Evolutionary conservation across 1,140 invertebrate species (phyloP).

Genomic region (Vanessa atalanta): DNA sequence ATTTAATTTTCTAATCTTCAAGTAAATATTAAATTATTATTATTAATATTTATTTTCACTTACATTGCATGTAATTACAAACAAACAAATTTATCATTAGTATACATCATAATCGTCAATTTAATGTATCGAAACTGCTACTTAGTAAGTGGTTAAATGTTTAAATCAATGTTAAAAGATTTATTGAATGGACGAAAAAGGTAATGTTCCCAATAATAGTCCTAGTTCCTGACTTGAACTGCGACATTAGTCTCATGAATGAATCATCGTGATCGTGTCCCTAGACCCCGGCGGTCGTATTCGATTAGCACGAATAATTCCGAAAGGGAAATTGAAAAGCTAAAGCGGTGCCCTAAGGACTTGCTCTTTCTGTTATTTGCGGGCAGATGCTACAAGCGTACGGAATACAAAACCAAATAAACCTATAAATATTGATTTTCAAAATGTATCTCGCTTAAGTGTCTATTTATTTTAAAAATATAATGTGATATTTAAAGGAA

Average conservation of each 20-base stretch:
- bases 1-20: no score
- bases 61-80: no score
- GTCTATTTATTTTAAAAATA: slow-evolving; percentile 1
- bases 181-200: slow-evolving; percentile 29
- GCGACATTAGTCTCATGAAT: slow-evolving; percentile 76
- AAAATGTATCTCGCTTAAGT: slow-evolving; percentile 3
- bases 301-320: slow-evolving; percentile 80
- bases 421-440: slow-evolving; percentile 46
- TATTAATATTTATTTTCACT: no score
- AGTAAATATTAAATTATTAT: no score
- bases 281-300: slow-evolving; percentile 67
- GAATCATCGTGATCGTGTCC: slow-evolving; percentile 72
- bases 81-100: no score
- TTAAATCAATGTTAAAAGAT: slow-evolving; percentile 13
- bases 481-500: no score
- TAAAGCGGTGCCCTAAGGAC: slow-evolving; percentile 77
- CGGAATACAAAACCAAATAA: slow-evolving; percentile 70
- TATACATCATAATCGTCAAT: no score
- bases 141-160: not conserved
- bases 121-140: not conserved
- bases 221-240: slow-evolving; percentile 44
- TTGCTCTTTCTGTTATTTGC: slow-evolving; percentile 79
- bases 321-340: slow-evolving; percentile 80
- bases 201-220: slow-evolving; percentile 38
- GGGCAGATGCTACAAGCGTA: slow-evolving; percentile 53